Base-by-base conservation (phyloP, 1,140 invertebrate species). In the Drosophila azteca region DNA sequence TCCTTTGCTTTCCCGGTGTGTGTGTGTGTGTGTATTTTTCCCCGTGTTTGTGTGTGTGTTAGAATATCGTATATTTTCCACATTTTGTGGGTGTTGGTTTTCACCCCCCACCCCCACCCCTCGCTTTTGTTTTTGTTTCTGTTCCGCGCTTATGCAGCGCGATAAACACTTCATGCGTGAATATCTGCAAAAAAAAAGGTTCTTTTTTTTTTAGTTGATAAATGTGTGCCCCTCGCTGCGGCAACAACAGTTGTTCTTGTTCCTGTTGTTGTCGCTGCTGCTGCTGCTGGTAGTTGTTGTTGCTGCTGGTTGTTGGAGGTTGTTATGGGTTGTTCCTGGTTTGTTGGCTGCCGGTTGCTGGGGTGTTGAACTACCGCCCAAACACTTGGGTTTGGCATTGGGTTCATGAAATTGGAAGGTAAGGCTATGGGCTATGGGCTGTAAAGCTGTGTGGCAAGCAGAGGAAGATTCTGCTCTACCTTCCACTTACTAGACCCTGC, bases 141-240 rank as follows among this genome's bases (percentile, higher is more conserved):
- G 52, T 66, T 67, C 58, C 13, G 58, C 71, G 65, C 69, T 89
- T 79, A 64, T 77, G 51, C 79, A 77, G 84, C 79, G 83, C 79
- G 83, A 88, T 88, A 88, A 88, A 83, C 83, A 88, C 83, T 83
- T 88, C 83, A 88, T 89, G 83, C 84, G 83, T 88, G 84, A 88
- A 88, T 88, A 88, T 88, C 83, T 77, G 84, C 76, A 77, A 88
- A 26, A 20, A 26, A 20, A 20, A 83, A 72, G 75, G 72, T 69
- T 80, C 79, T 65, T 61, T 22, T 44, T 58, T 22, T 41, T n/a
- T 29, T n/a, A n/a, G 17, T 50, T 58, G 77, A 85, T 85, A 85
- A 85, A 77, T 71, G 68, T 71, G 81, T 71, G 81, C 82, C 69
- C 35, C 35, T 39, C 68, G 68, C 57, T 71, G 67, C 67, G 54